phyloP scores from a whole-genome alignment of 2,888 invertebrate genomes.

The Lycocerus yunnanus region DNA sequence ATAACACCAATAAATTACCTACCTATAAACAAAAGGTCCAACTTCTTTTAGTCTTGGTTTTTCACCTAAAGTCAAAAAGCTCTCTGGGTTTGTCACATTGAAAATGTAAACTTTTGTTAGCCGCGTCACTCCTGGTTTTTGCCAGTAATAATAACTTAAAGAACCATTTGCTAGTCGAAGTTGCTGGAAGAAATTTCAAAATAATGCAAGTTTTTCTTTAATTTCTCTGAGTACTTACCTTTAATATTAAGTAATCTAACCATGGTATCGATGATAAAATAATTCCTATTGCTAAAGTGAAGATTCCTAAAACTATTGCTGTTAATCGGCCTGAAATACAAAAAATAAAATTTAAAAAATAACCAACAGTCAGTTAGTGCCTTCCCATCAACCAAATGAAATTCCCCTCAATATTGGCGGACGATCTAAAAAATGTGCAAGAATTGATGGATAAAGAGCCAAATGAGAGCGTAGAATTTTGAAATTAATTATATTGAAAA shows the following conservation, averaged over 20 bases:
- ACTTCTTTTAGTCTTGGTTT: constrained; percentile 82
- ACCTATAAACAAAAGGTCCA: constrained; percentile 88
- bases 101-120: constrained; percentile 87
- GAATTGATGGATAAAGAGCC: too few relatives aligned
- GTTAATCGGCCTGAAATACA: constrained; percentile 77
- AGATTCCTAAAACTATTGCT: constrained; percentile 78
- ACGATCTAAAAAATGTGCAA: too few relatives aligned
- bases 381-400: too few relatives aligned
- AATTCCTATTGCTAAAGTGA: constrained; percentile 78
- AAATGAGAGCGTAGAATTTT: too few relatives aligned
- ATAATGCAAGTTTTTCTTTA: background rate
- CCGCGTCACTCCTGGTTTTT: constrained; percentile 81
- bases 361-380: too few relatives aligned
- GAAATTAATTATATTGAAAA: too few relatives aligned
- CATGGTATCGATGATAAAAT: constrained; percentile 85
- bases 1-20: constrained; percentile 43
- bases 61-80: constrained; percentile 74
- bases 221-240: constrained; percentile 61
- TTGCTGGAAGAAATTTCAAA: constrained; percentile 64
- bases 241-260: constrained; percentile 85
- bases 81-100: constrained; percentile 86
- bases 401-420: too few relatives aligned
- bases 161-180: constrained; percentile 83
- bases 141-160: constrained; percentile 87
- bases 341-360: too few relatives aligned